Evolutionary conservation across 2,113 vertebrate species (phyloP).

Genomic region (Rhizomys pruinosus): DNA sequence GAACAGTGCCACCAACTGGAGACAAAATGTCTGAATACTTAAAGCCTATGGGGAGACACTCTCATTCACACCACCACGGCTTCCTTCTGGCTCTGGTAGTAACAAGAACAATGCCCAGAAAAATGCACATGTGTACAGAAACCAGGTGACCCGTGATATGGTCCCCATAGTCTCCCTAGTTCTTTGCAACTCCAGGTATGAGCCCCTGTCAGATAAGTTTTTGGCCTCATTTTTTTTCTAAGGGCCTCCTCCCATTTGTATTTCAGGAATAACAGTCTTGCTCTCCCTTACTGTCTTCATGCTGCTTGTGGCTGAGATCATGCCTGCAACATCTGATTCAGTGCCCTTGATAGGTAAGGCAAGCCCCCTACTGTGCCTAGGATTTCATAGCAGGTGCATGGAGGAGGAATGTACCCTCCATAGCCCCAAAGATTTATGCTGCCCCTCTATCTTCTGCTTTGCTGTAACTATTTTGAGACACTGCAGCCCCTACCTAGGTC

Average conservation of each 20-base stretch:
- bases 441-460: not conserved
- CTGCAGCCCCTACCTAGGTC: not conserved
- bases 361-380: no score
- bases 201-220: accelerated
- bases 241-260: slow-evolving; percentile 9
- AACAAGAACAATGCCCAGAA: not conserved
- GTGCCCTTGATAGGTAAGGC: slow-evolving; percentile 96
- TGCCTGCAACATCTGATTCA: slow-evolving; percentile 97
- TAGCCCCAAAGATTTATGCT: not conserved
- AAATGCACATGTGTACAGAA: not conserved
- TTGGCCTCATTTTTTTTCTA: accelerated
- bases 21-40: no score
- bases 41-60: no score
- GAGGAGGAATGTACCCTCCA: not conserved
- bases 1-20: no score
- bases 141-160: accelerated
- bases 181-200: not conserved
- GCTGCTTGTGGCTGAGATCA: slow-evolving; percentile 96
- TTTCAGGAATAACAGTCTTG: slow-evolving; percentile 96
- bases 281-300: slow-evolving; percentile 97
- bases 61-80: no score
- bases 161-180: accelerated
- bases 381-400: not conserved
- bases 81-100: not conserved
- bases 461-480: not conserved